Evolutionary conservation across 2,113 vertebrate species (phyloP).

Genomic region (Siniperca chuatsi): DNA sequence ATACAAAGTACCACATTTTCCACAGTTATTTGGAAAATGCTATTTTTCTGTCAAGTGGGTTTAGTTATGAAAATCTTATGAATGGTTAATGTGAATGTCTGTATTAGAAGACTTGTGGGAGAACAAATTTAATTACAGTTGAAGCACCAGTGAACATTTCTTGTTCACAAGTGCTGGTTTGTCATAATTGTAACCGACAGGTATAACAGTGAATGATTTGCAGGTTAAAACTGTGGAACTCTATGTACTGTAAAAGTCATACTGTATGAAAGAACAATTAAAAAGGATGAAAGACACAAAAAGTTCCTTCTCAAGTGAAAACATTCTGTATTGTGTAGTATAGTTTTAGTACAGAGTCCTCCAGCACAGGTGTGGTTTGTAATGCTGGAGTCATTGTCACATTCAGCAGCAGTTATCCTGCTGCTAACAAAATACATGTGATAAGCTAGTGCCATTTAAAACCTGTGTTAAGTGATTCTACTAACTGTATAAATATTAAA

Average conservation of each 20-base stretch:
- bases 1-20: not conserved
- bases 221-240: not conserved
- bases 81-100: not conserved
- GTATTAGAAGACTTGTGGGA: not conserved
- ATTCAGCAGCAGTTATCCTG: constrained; percentile 24
- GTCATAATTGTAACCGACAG: constrained; percentile 6
- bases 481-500: constrained; percentile 56
- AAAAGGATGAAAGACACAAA: constrained; percentile 22
- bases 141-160: not conserved
- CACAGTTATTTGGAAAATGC: not conserved
- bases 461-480: not conserved
- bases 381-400: not conserved
- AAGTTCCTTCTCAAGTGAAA: constrained; percentile 15
- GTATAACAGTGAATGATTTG: not conserved
- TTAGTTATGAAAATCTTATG: not conserved
- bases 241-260: constrained; percentile 20
- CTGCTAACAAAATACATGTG: constrained; percentile 2
- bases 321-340: constrained; percentile 16
- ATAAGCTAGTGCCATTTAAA: not conserved
- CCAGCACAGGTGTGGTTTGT: constrained; percentile 20
- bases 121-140: not conserved
- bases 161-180: not conserved
- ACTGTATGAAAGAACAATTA: constrained; percentile 27
- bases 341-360: constrained; percentile 24
- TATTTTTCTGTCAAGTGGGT: constrained; percentile 15